Percentiles rank a stretch among this genome's conserved stretches.
Conservation (phyloP, 2,888 invertebrate genomes). For the Synanthedon vespiformis region DNA sequence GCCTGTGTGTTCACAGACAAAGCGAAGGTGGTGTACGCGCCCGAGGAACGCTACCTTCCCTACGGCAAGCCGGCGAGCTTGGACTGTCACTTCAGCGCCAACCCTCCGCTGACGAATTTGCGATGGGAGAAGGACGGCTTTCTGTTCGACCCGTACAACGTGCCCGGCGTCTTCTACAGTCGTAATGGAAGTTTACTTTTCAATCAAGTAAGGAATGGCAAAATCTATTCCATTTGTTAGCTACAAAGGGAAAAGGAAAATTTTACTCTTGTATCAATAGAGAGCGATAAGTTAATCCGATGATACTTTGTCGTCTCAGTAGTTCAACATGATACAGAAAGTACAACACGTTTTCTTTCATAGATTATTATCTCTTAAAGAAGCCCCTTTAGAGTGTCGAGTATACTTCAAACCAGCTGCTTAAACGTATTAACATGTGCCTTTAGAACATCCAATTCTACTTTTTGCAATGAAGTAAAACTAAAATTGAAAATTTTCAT, state of each 20-base stretch:
- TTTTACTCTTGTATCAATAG: background rate
- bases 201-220: constrained; percentile 63
- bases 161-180: constrained; percentile 86
- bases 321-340: no score
- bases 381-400: no score
- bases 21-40: constrained; percentile 91
- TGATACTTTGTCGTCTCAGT: no score
- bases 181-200: constrained; percentile 87
- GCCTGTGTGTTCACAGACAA: constrained; percentile 75
- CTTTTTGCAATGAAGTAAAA: no score
- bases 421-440: no score
- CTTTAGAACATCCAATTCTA: no score
- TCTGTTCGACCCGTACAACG: constrained; percentile 90
- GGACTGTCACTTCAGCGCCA: constrained; percentile 92
- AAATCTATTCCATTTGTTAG: background rate
- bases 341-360: no score
- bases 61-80: constrained; percentile 85
- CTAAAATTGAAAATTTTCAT: no score
- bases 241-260: background rate
- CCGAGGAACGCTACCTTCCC: constrained; percentile 85
- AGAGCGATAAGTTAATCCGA: no score
- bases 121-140: constrained; percentile 96
- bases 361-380: no score
- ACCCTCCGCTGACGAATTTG: constrained; percentile 89
- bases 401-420: no score